These are phyloP conservation scores for Propithecus deckenii DNA, from an alignment of 2,797 vertebrate genomes.

Conservation along the genomic window DNA sequence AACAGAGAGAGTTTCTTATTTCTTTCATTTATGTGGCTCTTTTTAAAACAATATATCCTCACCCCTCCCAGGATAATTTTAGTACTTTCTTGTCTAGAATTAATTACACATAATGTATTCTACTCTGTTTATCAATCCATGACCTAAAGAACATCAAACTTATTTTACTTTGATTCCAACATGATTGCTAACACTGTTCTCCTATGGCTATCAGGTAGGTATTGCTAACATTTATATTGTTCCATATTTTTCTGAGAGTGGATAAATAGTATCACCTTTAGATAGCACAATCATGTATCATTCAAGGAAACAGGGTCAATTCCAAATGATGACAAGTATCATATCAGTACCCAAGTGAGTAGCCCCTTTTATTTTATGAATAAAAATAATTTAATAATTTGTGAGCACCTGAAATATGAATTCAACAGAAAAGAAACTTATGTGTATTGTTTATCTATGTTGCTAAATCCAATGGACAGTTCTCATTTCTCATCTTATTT, in stretches of 20 bases:
- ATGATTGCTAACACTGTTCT: neutral
- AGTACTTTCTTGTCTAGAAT: conserved; percentile 17
- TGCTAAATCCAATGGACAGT: neutral
- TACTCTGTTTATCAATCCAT: neutral
- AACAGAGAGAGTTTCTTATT: neutral
- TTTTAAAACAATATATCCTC: neutral
- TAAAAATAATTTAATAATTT: neutral
- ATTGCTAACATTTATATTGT: neutral
- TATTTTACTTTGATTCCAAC: neutral
- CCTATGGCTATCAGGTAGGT: neutral
- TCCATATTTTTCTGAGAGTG: neutral
- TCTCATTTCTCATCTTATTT: neutral
- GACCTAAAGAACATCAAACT: neutral
- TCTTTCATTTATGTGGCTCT: conserved; percentile 20
- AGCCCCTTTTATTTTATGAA: neutral
- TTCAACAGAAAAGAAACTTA: neutral
- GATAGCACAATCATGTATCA: neutral
- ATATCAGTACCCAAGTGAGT: neutral
- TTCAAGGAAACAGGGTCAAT: neutral
- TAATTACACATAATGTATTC: conserved; percentile 7
- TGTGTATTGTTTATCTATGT: neutral
- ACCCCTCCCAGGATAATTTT: neutral
- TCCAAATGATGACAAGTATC: neutral
- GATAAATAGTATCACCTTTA: neutral
- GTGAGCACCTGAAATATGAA: neutral